Base-by-base conservation (phyloP, 2,797 vertebrate genomes). In the Melanotaenia trifasciata region DNA sequence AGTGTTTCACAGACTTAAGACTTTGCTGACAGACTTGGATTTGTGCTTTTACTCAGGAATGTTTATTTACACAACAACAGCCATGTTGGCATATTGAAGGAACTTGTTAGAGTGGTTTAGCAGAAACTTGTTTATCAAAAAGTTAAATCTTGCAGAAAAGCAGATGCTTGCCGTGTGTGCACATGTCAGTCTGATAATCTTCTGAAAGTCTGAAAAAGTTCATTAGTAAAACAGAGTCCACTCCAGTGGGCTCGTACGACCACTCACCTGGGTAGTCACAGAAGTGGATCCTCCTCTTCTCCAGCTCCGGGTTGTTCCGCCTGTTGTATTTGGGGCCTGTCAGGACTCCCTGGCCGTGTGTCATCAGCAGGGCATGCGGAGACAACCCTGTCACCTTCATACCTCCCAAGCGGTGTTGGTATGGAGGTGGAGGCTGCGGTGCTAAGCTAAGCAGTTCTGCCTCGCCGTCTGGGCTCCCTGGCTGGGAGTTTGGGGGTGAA, bases 261-360 rank as follows among this genome's bases (percentile, higher is more conserved):
- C 12, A 73, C 85, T n/a, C 16, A 97, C 97, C 96, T 92, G 87
- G 92, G 64, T 93, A 97, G 84, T 97, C 93, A 6, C 97, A 98
- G 89, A 96, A 96, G 86, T 98, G 97, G 84, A 98, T 96, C 69
- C 96, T 92, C 87, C 96, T 95, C 86, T 98, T 98, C 91, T 98
- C 97, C 87, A 98, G 94, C 84, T 97, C 97, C 0, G 96, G 96
- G 85, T 98, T 97, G 94, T 97, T 97, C 78, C 96, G 91, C 22
- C 96, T 87, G 90, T 97, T 98, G 93, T 97, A 98, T 70, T 95
- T 96, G n/a, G 96, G 96, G 1, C 95, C 94, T 0, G 95, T 95
- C 87, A 97, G 91, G 74, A 94, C 81, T 0, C 95, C 35, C 30
- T 96, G 96, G 5, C 96, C 96, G 5, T 96, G 96, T 10, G 96